These are phyloP conservation scores for Nestor notabilis DNA, from an alignment of 2,113 vertebrate genomes.

Conservation along the genomic window DNA sequence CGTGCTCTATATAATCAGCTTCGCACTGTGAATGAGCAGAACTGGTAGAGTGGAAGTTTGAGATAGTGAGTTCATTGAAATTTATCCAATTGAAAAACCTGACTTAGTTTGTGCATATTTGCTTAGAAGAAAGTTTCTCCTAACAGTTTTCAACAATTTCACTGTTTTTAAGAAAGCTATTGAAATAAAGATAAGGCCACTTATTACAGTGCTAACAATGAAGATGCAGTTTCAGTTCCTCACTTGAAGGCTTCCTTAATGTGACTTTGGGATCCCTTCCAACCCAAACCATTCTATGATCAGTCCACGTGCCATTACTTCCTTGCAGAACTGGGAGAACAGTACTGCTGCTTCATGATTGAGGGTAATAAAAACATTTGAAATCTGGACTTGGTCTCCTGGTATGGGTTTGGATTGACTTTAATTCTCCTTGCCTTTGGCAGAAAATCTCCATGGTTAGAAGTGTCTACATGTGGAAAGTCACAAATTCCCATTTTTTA, in stretches of 20 bases:
- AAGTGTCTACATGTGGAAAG: not conserved
- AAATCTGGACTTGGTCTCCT: not conserved
- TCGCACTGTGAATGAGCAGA: not conserved
- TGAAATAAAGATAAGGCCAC: not conserved
- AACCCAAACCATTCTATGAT: not conserved
- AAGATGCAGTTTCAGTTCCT: not conserved
- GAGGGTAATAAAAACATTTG: not conserved
- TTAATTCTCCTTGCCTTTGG: not conserved
- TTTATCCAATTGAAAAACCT: not conserved
- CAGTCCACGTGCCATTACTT: not conserved
- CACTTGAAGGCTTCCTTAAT: not conserved
- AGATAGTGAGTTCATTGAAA: not conserved
- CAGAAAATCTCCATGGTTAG: not conserved
- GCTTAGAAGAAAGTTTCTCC: not conserved
- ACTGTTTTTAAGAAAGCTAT: not conserved
- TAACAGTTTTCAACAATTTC: not conserved
- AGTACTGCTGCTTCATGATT: not conserved
- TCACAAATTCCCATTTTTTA: not conserved
- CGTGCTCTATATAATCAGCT: not conserved
- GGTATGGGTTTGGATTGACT: not conserved
- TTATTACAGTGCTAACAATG: not conserved
- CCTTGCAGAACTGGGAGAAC: not conserved
- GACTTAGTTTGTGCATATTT: not conserved
- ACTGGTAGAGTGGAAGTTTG: not conserved
- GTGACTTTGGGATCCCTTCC: not conserved